Evolutionary conservation across 2,888 invertebrate species (phyloP), one percentile per base, ranked within the genome.

Genomic region (Helleia helle): DNA sequence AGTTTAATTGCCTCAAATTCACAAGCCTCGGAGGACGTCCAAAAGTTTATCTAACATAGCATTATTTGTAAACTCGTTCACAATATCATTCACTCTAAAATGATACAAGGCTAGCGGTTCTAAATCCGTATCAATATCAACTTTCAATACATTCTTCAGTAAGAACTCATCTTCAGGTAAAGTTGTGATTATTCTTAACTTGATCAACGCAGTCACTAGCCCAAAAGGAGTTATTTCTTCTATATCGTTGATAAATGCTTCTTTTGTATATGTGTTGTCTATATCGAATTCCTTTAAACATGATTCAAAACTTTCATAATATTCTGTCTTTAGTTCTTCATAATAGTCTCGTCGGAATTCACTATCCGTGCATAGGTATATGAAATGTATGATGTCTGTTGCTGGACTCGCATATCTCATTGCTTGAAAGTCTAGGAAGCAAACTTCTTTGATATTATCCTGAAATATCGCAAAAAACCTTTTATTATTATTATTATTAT

Each of bases 401-500:
- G 63, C 56, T n/a, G 80, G 81, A 44, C 58, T 71, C 0, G 74
- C 62, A 40, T 70, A 76, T 1, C 80, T 61, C 62, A 75, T 67
- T 3, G 71, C 66, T 70, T 84, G 81, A 38, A 70, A 81, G 45
- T 81, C 80, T 36, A 81, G 53, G 41, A 81, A 72, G 37, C 77
- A 74, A 15, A 79, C 47, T 48, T 66, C 59, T 17, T 51, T 51
- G 31, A 53, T 44, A n/a, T 46, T 50, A 1, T 56, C 59, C 77
- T 80, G 70, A 1, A 61, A 74, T n/a, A n/a, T n/a, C n/a, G n/a
- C n/a, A n/a, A n/a, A n/a, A n/a, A n/a, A n/a, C n/a, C n/a, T n/a
- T n/a, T n/a, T n/a, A n/a, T n/a, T n/a, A n/a, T n/a, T n/a, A n/a
- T n/a, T n/a, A n/a, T n/a, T n/a, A n/a, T n/a, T n/a, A n/a, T n/a